These are phyloP conservation scores for Nemoura dubitans DNA, from an alignment of 2,888 invertebrate genomes.

Conservation along the genomic window DNA sequence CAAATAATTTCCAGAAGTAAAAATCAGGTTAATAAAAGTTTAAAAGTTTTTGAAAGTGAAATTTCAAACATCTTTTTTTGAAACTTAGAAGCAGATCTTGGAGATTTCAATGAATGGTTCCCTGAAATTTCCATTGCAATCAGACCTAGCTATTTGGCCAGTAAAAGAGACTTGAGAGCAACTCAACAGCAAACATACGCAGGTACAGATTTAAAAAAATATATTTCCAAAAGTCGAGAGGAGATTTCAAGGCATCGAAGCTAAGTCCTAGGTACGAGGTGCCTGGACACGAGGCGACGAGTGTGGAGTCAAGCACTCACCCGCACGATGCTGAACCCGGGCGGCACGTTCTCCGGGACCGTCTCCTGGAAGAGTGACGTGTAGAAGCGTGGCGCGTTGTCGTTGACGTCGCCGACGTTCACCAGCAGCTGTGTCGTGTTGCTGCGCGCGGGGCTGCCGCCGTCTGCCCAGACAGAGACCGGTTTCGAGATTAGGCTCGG, in stretches of 20 bases:
- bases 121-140: no score
- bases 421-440: constrained; percentile 95
- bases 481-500: no score
- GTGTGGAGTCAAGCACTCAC: constrained; percentile 58
- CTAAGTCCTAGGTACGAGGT: background rate
- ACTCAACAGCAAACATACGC: no score
- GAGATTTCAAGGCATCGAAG: constrained; percentile 43
- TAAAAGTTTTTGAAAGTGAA: no score
- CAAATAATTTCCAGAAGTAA: no score
- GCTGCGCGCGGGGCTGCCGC: constrained; percentile 91
- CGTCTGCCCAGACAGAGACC: constrained; percentile 70
- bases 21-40: no score
- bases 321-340: constrained; percentile 88
- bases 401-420: constrained; percentile 93
- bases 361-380: constrained; percentile 92
- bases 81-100: no score
- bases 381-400: constrained; percentile 92
- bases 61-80: no score
- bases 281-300: background rate
- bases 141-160: no score
- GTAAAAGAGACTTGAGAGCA: no score
- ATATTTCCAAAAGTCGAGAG: constrained; percentile 43
- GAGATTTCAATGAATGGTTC: no score
- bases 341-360: constrained; percentile 88
- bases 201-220: no score